These are phyloP conservation scores for Tyrophagus putrescentiae DNA, from an alignment of 1,140 invertebrate species.

Conservation along the genomic window DNA sequence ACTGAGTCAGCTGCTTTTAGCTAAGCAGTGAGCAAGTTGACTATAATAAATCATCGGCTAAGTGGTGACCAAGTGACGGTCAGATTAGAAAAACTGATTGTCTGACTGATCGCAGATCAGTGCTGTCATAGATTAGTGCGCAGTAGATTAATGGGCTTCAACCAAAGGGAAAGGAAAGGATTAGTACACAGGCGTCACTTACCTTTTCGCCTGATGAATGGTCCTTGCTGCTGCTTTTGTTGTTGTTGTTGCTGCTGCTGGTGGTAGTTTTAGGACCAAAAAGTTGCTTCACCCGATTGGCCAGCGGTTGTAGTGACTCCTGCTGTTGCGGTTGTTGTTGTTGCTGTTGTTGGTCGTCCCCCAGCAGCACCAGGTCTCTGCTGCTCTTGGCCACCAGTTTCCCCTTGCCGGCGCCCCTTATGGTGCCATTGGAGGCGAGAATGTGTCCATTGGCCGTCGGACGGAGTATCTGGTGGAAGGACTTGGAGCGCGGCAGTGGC, in stretches of 20 bases:
- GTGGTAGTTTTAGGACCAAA: not conserved
- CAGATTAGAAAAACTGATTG: too few relatives aligned
- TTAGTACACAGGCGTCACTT: too few relatives aligned
- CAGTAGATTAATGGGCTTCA: too few relatives aligned
- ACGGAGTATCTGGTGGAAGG: slow-evolving; percentile 34
- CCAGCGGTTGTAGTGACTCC: not conserved
- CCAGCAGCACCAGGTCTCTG: not conserved
- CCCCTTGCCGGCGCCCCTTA: slow-evolving; percentile 13
- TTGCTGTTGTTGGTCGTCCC: slow-evolving; percentile 12
- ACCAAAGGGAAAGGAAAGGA: too few relatives aligned
- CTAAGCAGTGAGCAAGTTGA: too few relatives aligned
- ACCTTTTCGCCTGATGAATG: too few relatives aligned
- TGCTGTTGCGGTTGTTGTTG: not conserved
- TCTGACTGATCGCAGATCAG: too few relatives aligned
- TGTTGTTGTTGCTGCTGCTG: not conserved
- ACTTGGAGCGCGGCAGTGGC: slow-evolving; percentile 22
- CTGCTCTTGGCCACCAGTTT: slow-evolving; percentile 17
- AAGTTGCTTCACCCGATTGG: not conserved
- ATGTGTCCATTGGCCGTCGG: slow-evolving; percentile 33
- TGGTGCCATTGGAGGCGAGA: slow-evolving; percentile 19
- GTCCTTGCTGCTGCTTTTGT: not conserved
- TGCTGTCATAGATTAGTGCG: too few relatives aligned
- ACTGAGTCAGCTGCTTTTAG: too few relatives aligned
- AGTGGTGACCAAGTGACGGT: too few relatives aligned
- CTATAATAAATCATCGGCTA: too few relatives aligned